A percentile compares a stretch with the other conserved stretches of the same genome.
These are phyloP conservation scores for Polietes domitor DNA, from an alignment of 2,888 invertebrate species.

Conservation along the genomic window DNA sequence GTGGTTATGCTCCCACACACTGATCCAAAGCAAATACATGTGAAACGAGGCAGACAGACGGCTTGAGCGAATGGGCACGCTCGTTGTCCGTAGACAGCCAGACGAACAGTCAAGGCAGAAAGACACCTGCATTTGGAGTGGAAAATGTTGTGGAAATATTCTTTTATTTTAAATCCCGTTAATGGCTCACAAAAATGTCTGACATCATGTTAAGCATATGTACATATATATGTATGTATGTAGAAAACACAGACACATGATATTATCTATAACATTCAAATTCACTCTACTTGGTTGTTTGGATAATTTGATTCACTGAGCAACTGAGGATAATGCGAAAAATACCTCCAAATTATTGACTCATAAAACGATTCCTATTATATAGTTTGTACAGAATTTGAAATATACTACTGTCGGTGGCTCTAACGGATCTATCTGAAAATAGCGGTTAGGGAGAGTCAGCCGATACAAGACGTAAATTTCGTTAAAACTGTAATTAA, in stretches of 20 bases:
- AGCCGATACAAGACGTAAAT: too few relatives aligned
- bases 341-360: too few relatives aligned
- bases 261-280: neutral
- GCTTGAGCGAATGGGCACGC: neutral
- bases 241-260: neutral
- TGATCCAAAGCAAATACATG: neutral
- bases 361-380: too few relatives aligned
- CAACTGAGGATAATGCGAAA: too few relatives aligned
- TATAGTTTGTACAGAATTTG: too few relatives aligned
- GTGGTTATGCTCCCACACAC: neutral
- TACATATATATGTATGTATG: neutral
- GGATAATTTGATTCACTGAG: too few relatives aligned
- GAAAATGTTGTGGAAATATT: neutral
- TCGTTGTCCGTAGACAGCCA: neutral
- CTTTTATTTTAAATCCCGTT: slow-evolving; percentile 16
- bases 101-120: neutral
- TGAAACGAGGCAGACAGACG: neutral
- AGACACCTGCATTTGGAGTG: slow-evolving; percentile 3
- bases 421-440: too few relatives aligned
- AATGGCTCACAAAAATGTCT: slow-evolving; percentile 16
- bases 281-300: too few relatives aligned
- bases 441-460: too few relatives aligned
- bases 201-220: neutral
- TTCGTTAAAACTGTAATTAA: too few relatives aligned
- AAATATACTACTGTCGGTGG: too few relatives aligned